Conservation (phyloP, 2,113 vertebrate species). For the Sphyrna mokarran region DNA sequence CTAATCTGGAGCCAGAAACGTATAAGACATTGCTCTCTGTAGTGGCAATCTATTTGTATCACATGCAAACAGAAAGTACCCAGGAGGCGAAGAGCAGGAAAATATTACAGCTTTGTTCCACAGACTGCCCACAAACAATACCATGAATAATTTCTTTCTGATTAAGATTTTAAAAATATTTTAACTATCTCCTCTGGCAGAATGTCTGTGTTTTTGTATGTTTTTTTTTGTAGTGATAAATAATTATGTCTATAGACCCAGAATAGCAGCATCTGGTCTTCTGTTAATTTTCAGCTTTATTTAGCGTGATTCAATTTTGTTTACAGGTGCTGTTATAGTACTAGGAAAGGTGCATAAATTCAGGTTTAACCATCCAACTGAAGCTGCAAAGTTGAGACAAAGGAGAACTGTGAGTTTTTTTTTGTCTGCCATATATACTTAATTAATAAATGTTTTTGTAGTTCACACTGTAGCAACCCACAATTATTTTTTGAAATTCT, state of each 20-base stretch:
- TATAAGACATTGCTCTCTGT: not conserved
- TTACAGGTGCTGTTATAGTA: constrained; percentile 75
- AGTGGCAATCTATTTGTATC: not conserved
- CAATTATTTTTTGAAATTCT: not conserved
- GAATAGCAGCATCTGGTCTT: not conserved
- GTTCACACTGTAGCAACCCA: not conserved
- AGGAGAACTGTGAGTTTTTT: constrained; percentile 70
- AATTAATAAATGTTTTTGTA: constrained; percentile 23
- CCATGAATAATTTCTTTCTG: not conserved
- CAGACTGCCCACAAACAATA: not conserved
- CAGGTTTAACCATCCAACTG: constrained; percentile 90
- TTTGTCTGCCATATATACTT: not conserved
- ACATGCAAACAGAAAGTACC: not conserved
- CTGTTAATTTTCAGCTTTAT: not conserved
- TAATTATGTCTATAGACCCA: not conserved
- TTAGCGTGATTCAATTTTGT: constrained; percentile 7
- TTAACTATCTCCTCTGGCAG: not conserved
- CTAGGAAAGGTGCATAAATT: constrained; percentile 81
- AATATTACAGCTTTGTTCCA: not conserved
- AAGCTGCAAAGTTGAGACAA: constrained; percentile 79
- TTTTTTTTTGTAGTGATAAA: not conserved
- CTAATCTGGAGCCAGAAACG: not conserved
- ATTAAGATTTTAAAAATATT: not conserved
- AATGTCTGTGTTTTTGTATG: not conserved
- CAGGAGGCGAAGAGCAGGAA: not conserved